These are phyloP conservation scores for Erythrocercus mccallii DNA, from an alignment of 2,113 vertebrate genomes.

Conservation along the genomic window DNA sequence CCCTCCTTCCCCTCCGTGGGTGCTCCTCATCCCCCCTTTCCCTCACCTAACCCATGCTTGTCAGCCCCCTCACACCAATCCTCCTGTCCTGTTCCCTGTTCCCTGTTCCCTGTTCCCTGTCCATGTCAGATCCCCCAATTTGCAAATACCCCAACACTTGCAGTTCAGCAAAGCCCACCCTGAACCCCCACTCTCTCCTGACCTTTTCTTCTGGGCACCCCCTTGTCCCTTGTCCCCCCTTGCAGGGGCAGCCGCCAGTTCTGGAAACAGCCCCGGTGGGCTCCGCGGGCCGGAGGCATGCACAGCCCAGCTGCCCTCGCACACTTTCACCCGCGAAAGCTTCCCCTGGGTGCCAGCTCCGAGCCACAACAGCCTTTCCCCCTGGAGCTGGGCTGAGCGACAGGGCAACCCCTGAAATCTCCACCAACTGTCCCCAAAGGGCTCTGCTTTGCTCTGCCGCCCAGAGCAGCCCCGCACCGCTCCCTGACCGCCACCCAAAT, in stretches of 20 bases:
- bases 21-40: not conserved
- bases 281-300: rapidly evolving
- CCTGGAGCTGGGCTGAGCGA: rapidly evolving
- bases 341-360: not conserved
- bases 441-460: not conserved
- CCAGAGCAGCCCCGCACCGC: rapidly evolving
- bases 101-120: not conserved
- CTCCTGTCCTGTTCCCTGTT: not conserved
- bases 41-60: rapidly evolving
- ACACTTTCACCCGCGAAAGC: rapidly evolving
- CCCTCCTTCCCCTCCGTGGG: not conserved
- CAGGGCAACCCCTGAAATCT: not conserved
- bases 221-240: not conserved
- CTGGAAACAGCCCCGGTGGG: not conserved
- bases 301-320: rapidly evolving
- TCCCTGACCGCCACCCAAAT: not conserved
- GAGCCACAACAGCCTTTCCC: not conserved
- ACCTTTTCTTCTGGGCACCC: not conserved
- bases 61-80: not conserved
- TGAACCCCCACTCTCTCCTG: rapidly evolving
- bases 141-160: rapidly evolving
- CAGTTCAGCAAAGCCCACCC: not conserved
- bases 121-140: not conserved
- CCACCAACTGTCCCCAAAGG: rapidly evolving
- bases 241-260: not conserved